phyloP scores from a whole-genome alignment of 2,888 invertebrate species.

The Cantharis rufa region DNA sequence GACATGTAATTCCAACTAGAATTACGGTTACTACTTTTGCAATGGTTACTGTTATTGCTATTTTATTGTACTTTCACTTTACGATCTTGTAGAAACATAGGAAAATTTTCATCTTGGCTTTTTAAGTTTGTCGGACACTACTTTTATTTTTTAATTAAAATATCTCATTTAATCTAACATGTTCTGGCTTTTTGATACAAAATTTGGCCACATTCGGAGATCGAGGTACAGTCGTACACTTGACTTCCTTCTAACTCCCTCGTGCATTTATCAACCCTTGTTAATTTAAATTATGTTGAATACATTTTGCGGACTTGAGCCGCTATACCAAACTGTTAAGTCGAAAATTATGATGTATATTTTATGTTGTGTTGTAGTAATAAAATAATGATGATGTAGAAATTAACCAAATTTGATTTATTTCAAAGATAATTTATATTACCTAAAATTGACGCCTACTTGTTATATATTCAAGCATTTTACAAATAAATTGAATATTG shows the following conservation, averaged over 20 bases:
- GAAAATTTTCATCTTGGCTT: neutral
- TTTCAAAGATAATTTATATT: neutral
- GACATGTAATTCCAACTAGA: neutral
- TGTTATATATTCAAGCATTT: neutral
- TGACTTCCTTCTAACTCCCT: neutral
- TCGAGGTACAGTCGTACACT: neutral
- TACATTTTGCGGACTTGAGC: neutral
- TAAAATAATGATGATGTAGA: neutral
- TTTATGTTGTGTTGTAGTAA: neutral
- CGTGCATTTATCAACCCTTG: neutral
- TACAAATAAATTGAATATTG: conserved; percentile 3
- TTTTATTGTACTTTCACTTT: neutral
- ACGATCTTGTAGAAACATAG: neutral
- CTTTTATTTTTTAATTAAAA: neutral
- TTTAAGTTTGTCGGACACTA: neutral
- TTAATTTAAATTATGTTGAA: neutral
- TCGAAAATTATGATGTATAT: neutral
- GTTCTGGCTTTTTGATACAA: neutral
- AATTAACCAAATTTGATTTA: neutral
- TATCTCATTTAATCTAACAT: neutral
- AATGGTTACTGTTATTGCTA: neutral
- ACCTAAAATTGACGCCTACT: neutral
- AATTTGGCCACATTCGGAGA: neutral
- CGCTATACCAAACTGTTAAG: neutral
- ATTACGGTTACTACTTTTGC: neutral